These are phyloP conservation scores for Brienomyrus longianalis DNA, from an alignment of 2,113 vertebrate species.

Conservation along the genomic window DNA sequence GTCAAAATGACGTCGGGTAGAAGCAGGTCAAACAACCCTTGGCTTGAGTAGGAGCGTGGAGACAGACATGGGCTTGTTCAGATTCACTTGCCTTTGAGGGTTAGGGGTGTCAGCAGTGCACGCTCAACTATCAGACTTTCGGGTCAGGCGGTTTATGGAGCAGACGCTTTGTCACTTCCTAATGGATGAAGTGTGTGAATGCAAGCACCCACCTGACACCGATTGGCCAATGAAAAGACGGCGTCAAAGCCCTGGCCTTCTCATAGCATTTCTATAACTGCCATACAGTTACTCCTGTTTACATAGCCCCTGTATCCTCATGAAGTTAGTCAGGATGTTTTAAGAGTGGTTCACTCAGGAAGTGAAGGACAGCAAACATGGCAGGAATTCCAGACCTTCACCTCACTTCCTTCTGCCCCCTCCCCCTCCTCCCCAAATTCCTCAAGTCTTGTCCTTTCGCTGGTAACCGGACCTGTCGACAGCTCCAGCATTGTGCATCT, in stretches of 20 bases:
- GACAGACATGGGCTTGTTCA: neutral
- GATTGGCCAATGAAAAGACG: neutral
- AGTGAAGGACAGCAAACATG: slow-evolving; percentile 47
- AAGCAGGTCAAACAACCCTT: neutral
- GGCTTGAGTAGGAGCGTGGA: neutral
- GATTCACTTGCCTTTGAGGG: neutral
- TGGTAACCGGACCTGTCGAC: slow-evolving; percentile 39
- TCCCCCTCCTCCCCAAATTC: slow-evolving; percentile 41
- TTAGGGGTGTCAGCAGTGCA: neutral
- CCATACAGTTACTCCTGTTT: neutral
- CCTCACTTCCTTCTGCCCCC: neutral
- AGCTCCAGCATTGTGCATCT: neutral
- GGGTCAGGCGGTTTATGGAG: neutral
- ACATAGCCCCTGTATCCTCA: slow-evolving; percentile 24
- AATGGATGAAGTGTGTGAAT: neutral
- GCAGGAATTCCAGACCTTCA: slow-evolving; percentile 49
- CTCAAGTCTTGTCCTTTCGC: slow-evolving; percentile 31
- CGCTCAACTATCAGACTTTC: neutral
- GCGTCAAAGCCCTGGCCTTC: neutral
- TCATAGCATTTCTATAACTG: neutral
- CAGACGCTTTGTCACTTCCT: neutral
- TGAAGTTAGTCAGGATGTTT: slow-evolving; percentile 46
- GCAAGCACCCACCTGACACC: neutral
- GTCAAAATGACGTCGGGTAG: neutral
- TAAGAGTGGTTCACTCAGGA: slow-evolving; percentile 42